phyloP scores from a whole-genome alignment of 2,888 invertebrate species.

The Yponomeuta sedellus region DNA sequence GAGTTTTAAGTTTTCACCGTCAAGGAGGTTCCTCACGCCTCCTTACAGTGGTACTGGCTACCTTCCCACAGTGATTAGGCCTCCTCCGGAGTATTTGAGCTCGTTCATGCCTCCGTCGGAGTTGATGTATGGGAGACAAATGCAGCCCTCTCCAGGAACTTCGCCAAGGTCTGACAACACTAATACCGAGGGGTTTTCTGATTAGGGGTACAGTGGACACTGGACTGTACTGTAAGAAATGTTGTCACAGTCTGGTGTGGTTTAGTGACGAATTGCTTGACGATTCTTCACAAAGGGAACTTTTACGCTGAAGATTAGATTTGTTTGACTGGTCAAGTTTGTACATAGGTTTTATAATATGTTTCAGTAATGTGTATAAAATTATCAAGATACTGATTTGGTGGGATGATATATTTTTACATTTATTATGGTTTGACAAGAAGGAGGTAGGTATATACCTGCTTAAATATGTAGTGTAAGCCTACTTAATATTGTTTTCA shows the following conservation, averaged over 20 bases:
- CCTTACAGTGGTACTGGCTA: slow-evolving; percentile 91
- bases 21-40: slow-evolving; percentile 87
- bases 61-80: slow-evolving; percentile 84
- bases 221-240: slow-evolving; percentile 37
- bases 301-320: neutral
- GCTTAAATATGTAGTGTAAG: neutral
- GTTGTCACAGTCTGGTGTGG: neutral
- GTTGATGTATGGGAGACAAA: slow-evolving; percentile 64
- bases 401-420: neutral
- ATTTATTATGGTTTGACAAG: neutral
- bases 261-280: neutral
- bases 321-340: neutral
- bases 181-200: slow-evolving; percentile 69
- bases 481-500: neutral
- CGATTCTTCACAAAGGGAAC: neutral
- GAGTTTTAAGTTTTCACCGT: slow-evolving; percentile 79
- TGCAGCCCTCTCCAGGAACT: slow-evolving; percentile 66
- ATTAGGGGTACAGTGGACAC: slow-evolving; percentile 47
- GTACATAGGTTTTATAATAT: too few relatives aligned
- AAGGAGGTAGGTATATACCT: neutral
- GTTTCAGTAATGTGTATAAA: too few relatives aligned
- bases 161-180: slow-evolving; percentile 71
- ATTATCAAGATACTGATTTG: too few relatives aligned
- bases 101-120: slow-evolving; percentile 67
- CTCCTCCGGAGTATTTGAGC: slow-evolving; percentile 67